Conservation (phyloP, 2,113 vertebrate genomes). For the Fulica atra region DNA sequence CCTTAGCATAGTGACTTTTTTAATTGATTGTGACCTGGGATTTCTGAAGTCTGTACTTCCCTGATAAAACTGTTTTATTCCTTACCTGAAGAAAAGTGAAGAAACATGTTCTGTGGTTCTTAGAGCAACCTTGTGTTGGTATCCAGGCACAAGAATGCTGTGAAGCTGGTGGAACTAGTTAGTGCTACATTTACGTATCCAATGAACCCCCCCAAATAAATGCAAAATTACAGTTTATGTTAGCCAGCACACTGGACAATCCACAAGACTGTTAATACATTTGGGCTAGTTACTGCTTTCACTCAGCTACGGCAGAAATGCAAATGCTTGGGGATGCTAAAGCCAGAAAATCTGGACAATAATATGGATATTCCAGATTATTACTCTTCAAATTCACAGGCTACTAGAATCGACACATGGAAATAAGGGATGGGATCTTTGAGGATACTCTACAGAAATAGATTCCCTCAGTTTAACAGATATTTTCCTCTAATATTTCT, state of each 20-base stretch:
- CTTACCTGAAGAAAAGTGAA: background rate
- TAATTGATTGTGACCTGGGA: background rate
- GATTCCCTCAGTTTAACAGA: background rate
- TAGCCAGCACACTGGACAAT: background rate
- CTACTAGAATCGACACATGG: background rate
- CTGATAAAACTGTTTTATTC: background rate
- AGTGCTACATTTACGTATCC: background rate
- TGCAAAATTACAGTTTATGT: background rate
- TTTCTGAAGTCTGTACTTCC: background rate
- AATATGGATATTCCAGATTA: background rate
- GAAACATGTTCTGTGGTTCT: background rate
- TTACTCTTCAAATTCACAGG: background rate
- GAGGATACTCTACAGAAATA: background rate
- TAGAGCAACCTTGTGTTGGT: background rate
- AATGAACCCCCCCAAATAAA: background rate
- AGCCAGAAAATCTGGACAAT: background rate
- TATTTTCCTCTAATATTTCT: background rate
- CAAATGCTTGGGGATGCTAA: background rate
- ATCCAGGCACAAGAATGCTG: background rate
- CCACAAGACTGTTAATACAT: background rate
- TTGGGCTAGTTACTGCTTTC: background rate
- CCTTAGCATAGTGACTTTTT: background rate
- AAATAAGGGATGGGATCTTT: background rate
- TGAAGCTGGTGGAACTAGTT: background rate
- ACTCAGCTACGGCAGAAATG: background rate